Evolutionary conservation across 2,113 vertebrate species (phyloP), one percentile per base, ranked within the genome.

Genomic region (Tor tambroides): DNA sequence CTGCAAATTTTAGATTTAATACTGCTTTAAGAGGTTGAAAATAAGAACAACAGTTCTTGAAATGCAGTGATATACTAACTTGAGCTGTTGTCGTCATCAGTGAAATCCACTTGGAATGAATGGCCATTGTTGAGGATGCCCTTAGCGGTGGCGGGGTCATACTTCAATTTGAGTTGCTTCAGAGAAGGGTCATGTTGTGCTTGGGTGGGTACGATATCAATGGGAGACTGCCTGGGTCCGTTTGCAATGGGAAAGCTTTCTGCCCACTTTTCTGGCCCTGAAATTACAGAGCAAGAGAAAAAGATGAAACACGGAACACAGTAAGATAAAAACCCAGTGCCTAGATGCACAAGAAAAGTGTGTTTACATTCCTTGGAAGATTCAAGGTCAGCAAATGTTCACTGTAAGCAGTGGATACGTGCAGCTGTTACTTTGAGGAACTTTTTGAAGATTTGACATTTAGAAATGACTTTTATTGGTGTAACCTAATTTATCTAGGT

Each of bases 91-190:
- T 92, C 88, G 0, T 95, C 95, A 51, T 99, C 98, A 89, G 95
- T 95, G 54, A 96, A 99, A 91, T 96, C 96, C 83, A 99, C 97
- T 59, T 93, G 96, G 93, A 98, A 96, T 88, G 97, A 97, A 71
- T 97, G 96, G 17, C 98, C 97, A 0, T 95, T 99, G 91, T 99
- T 99, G 83, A 97, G 93, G 82, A 99, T 98, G 90, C 96, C 94
- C 74, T 92, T 96, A 79, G 96, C 91, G 43, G 96, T 96, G 71
- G 92, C 91, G 0, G 96, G 94, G 72, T 99, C 96, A 0, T 99
- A 99, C 63, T 88, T 93, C n/a, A 96, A 89, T 19, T 86, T 95
- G 65, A 99, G 95, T 14, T 94, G 91, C 87, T 92, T 95, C 43
- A 99, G 95, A 30, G 93, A 91, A 0, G 95, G 89, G 89, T 99